These are phyloP conservation scores for Hipparchia semele DNA, from an alignment of 2,888 invertebrate species.

Conservation along the genomic window DNA sequence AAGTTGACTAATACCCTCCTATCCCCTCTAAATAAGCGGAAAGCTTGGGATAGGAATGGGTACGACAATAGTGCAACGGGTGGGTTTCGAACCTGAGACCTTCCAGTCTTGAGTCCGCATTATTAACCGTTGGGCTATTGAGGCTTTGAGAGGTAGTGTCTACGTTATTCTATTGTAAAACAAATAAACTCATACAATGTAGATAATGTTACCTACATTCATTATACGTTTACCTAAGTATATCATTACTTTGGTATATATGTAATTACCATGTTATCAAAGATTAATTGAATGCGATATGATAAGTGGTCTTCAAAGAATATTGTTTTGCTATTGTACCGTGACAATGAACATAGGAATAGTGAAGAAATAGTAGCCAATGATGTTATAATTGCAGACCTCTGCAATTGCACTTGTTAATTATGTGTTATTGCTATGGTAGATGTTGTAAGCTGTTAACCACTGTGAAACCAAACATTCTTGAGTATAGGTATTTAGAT, in stretches of 20 bases:
- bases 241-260: constrained; percentile 25
- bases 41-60: no score
- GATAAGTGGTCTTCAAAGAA: constrained; percentile 52
- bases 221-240: background rate
- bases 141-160: constrained; percentile 1
- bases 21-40: no score
- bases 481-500: background rate
- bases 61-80: no score
- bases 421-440: constrained; percentile 20
- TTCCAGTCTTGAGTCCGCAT: no score
- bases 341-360: constrained; percentile 46
- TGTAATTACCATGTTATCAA: constrained; percentile 26
- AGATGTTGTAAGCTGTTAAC: constrained; percentile 14
- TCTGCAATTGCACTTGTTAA: constrained; percentile 27
- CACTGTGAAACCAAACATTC: background rate
- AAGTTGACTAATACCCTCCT: no score
- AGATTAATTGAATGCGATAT: constrained; percentile 29
- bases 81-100: no score
- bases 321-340: constrained; percentile 55
- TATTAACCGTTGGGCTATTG: no score
- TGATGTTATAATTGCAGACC: constrained; percentile 34
- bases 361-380: constrained; percentile 56
- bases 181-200: constrained; percentile 33
- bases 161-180: constrained; percentile 34
- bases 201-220: constrained; percentile 12